Percentiles rank a stretch among this genome's conserved stretches.
These are phyloP conservation scores for Acrocephalus kingi DNA, from an alignment of 2,113 vertebrate species.

Conservation along the genomic window DNA sequence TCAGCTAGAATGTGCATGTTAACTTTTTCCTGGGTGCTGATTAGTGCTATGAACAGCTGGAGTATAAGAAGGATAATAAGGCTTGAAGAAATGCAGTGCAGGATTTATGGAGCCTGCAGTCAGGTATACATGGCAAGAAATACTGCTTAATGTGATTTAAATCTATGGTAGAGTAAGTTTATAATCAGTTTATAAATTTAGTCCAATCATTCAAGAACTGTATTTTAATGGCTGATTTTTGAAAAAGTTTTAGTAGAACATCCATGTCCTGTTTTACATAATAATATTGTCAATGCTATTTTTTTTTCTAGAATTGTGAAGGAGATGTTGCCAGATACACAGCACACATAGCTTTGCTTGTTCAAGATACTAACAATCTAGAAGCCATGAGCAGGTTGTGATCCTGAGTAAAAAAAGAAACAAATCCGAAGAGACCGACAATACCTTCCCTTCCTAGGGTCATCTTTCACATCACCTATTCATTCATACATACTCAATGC, in stretches of 20 bases:
- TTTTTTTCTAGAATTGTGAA: not conserved
- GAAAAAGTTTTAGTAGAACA: not conserved
- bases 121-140: slow-evolving; percentile 25
- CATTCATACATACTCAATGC: not conserved
- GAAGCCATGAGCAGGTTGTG: not conserved
- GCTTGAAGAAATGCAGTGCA: not conserved
- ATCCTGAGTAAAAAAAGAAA: not conserved
- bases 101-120: slow-evolving; percentile 26
- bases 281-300: not conserved
- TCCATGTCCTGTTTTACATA: not conserved
- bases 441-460: not conserved
- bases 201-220: not conserved
- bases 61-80: slow-evolving; percentile 21
- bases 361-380: not conserved
- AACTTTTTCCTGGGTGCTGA: slow-evolving; percentile 35
- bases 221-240: not conserved
- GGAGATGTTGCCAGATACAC: not conserved
- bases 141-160: slow-evolving; percentile 14
- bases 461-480: not conserved
- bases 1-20: slow-evolving; percentile 4
- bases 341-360: not conserved
- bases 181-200: slow-evolving; percentile 18
- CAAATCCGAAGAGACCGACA: not conserved
- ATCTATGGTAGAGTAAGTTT: not conserved
- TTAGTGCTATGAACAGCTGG: slow-evolving; percentile 20